Percentiles rank a stretch among this genome's conserved stretches.
These are phyloP conservation scores for Ephydatia muelleri DNA, from an alignment of 37 sponge, comb jelly and placozoan species.

Conservation along the genomic window DNA sequence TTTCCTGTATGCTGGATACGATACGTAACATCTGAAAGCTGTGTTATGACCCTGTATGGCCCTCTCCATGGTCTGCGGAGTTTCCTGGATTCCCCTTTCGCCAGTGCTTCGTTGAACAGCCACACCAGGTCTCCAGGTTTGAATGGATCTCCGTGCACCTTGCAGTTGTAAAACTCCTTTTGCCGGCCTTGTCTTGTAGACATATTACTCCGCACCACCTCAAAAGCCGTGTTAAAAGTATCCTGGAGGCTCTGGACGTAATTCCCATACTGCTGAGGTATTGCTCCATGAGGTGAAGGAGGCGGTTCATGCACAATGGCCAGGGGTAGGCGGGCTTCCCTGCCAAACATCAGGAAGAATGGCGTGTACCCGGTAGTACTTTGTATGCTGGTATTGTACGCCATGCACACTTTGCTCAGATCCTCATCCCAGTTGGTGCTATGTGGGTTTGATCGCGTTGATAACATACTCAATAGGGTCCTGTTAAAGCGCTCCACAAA, in stretches of 20 bases:
- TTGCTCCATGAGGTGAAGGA: neutral
- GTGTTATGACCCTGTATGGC: conserved; percentile 1
- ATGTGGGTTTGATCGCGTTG: conserved; percentile 1
- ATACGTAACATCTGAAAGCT: neutral
- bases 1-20: neutral
- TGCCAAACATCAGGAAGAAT: conserved; percentile 56
- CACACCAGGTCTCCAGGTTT: conserved; percentile 27
- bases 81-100: neutral
- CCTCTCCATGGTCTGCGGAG: conserved; percentile 1
- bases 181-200: neutral
- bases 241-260: neutral
- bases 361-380: conserved; percentile 30
- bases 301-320: conserved; percentile 12
- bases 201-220: neutral
- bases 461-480: conserved; percentile 25
- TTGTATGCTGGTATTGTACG: conserved; percentile 54
- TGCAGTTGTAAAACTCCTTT: conserved; percentile 32
- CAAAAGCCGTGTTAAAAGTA: conserved; percentile 14
- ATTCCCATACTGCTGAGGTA: conserved; percentile 26
- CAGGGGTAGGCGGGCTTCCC: conserved; percentile 39
- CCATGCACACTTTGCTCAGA: conserved; percentile 39
- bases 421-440: conserved; percentile 39
- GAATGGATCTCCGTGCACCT: conserved; percentile 35
- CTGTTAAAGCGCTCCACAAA: conserved; percentile 63
- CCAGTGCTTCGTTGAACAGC: neutral